Evolutionary conservation across 2,888 invertebrate species (phyloP), one percentile per base, ranked within the genome.

Genomic region (Agriopis aurantiaria): DNA sequence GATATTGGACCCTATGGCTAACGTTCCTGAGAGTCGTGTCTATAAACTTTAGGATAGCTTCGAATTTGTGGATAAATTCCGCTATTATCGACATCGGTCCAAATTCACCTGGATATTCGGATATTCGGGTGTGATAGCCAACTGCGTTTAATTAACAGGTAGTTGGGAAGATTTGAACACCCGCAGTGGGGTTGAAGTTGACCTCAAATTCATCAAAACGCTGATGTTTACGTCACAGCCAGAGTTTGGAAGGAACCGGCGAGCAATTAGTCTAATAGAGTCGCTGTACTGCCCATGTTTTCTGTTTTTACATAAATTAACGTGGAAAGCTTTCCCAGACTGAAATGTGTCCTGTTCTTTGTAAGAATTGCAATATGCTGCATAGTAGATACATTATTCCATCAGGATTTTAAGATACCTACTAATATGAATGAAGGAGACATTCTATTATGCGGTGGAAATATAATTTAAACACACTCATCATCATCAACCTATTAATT

Each of bases 1-100:
- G 82, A 86, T 91, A 91, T 90, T 88, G 88, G 86, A 86, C 85
- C 81, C 81, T 72, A 71, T 71, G 62, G 66, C 68, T 65, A 68
- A 58, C 68, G 65, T 60, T 64, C 63, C 80, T 81, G 81, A 82
- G 81, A 85, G 82, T 83, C 58, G 58, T 79, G 81, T 80, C 81
- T 80, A 82, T 88, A 87, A 90, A 89, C 82, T 90, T 89, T 86
- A 77, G 75, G 79, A 83, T 78, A 74, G 75, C 78, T 77, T 69
- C 75, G 77, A 80, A 82, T 83, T 82, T 82, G 76, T 76, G 76
- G 80, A 80, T 74, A 80, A 83, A 83, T 82, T 82, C 81, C 77
- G 73, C 78, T 78, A 80, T 81, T 82, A 84, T 81, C 83, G 82
- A 85, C 82, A 82, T 77, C 69, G 61, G 57, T 56, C 67, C 62